phyloP scores from a whole-genome alignment of 2,113 vertebrate genomes.

The Laticauda laticaudata region DNA sequence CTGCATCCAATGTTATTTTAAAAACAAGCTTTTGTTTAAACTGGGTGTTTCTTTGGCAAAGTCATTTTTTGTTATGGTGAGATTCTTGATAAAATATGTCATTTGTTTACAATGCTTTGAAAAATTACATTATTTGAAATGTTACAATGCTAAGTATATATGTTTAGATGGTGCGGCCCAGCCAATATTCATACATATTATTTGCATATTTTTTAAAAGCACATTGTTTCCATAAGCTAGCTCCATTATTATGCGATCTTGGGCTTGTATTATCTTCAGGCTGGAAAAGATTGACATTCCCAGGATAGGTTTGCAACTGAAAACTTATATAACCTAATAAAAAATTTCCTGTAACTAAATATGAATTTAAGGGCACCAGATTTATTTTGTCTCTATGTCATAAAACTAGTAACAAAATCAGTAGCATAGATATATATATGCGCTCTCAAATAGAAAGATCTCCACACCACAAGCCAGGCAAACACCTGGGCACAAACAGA shows the following conservation, averaged over 20 bases:
- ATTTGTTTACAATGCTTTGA: constrained; percentile 6
- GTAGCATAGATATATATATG: no score
- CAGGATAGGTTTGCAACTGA: neutral
- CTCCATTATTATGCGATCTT: neutral
- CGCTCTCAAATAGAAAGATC: no score
- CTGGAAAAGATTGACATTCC: neutral
- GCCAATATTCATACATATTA: neutral
- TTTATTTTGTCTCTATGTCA: neutral
- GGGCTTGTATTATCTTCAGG: neutral
- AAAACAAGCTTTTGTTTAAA: constrained; percentile 48
- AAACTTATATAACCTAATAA: neutral
- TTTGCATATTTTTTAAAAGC: neutral
- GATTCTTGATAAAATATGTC: constrained; percentile 11
- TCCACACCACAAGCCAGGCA: no score
- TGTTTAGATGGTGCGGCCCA: neutral
- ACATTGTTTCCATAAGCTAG: neutral
- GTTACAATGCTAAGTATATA: neutral
- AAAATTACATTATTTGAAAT: constrained; percentile 4
- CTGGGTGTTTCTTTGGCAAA: constrained; percentile 38
- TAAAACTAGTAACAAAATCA: neutral
- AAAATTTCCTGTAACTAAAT: neutral
- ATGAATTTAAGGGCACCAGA: neutral
- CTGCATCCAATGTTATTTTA: constrained; percentile 44
- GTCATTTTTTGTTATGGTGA: constrained; percentile 15
- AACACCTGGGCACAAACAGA: no score